Evolutionary conservation across 1,140 invertebrate genomes (phyloP).

Genomic region (Pomacea maculata): DNA sequence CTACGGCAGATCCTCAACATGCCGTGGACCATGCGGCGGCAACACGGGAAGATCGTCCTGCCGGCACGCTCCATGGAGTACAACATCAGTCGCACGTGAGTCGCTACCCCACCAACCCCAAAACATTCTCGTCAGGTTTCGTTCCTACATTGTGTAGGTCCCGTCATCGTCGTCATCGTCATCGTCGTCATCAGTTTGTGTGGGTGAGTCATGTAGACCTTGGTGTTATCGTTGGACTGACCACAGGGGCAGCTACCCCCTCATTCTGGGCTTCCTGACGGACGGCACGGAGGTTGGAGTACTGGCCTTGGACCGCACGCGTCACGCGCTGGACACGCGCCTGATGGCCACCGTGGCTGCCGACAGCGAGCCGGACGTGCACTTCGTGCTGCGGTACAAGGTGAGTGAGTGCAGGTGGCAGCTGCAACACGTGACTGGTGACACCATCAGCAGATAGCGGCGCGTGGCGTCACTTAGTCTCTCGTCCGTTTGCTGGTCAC

Average conservation of each 20-base stretch:
- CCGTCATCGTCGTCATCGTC: neutral
- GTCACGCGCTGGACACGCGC: conserved; percentile 26
- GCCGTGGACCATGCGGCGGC: conserved; percentile 30
- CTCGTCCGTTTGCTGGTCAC: too few relatives aligned
- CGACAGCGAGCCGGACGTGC: conserved; percentile 34
- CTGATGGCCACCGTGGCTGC: conserved; percentile 36
- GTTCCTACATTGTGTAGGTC: too few relatives aligned
- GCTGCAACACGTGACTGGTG: too few relatives aligned
- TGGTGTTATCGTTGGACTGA: neutral
- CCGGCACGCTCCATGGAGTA: conserved; percentile 30
- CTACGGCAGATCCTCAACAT: conserved; percentile 38
- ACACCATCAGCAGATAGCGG: too few relatives aligned
- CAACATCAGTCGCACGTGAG: conserved; percentile 42
- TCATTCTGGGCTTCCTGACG: conserved; percentile 40
- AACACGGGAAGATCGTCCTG: conserved; percentile 42
- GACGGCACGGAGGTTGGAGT: conserved; percentile 48
- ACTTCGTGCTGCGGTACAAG: conserved; percentile 47
- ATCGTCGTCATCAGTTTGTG: too few relatives aligned
- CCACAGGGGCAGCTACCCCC: conserved; percentile 28
- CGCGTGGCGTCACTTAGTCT: too few relatives aligned
- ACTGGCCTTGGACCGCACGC: conserved; percentile 30
- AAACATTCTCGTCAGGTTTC: neutral
- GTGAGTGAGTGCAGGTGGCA: conserved; percentile 10
- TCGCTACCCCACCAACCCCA: neutral
- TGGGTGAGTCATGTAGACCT: too few relatives aligned